A percentile compares a stretch with the other conserved stretches of the same genome.
Conservation (phyloP, 2,113 vertebrate species). For the Catharus bicknelli region DNA sequence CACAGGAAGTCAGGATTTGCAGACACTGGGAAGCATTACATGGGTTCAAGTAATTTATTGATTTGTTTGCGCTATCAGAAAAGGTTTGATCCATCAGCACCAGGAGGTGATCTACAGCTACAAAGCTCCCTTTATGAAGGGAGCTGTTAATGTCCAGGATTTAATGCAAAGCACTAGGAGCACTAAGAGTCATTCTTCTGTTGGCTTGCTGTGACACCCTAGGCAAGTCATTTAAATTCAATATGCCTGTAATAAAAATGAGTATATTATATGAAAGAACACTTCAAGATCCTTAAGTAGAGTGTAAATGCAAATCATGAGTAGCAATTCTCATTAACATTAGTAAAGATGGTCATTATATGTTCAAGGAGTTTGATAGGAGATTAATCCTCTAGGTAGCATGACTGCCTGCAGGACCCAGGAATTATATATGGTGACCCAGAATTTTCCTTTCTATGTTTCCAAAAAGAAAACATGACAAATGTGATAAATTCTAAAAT, state of each 20-base stretch:
- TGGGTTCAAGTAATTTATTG: not conserved
- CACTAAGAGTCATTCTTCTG: conserved; percentile 12
- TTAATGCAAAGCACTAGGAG: conserved; percentile 34
- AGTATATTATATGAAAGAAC: conserved; percentile 42
- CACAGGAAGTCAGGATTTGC: not conserved
- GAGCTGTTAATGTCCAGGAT: conserved; percentile 26
- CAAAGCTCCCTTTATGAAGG: conserved; percentile 21
- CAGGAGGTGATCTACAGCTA: conserved; percentile 1
- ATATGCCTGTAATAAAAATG: conserved; percentile 43
- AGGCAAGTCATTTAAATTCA: conserved; percentile 57
- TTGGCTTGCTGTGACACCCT: conserved; percentile 42
- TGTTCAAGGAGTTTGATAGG: not conserved
- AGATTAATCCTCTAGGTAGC: not conserved
- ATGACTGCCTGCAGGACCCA: not conserved
- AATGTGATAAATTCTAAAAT: not conserved
- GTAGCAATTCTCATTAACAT: conserved; percentile 34
- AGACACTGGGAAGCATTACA: not conserved
- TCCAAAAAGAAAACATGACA: not conserved
- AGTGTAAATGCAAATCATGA: conserved; percentile 52
- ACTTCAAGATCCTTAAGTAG: conserved; percentile 50
- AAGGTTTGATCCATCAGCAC: conserved; percentile 23
- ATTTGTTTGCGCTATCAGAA: not conserved
- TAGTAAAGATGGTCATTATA: conserved; percentile 10
- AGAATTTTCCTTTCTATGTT: not conserved
- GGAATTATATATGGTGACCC: not conserved